Base-by-base conservation (phyloP, 2,888 invertebrate species). In the Xestia rhomboidea region DNA sequence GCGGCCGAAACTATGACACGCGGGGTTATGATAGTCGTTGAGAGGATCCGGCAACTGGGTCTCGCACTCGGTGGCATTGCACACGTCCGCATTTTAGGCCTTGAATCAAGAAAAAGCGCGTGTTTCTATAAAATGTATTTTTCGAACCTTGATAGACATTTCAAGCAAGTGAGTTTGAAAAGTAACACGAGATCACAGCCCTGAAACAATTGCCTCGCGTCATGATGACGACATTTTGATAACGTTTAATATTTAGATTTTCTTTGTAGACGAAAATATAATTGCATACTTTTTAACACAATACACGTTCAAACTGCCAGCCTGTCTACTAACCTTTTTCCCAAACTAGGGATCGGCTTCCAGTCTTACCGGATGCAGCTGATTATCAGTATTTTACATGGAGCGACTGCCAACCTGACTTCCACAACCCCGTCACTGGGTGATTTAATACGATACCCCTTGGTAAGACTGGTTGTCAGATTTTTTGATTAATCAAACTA, bases 171-270 rank as follows among this genome's bases (percentile, higher is more conserved):
- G 6, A 41, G 38, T 63, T n/a, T 38, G 7, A 15, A 63, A 38
- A 24, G 7, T 0, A 63, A 41, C 63, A 38, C n/a, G 15, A 64
- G 64, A 41, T 64, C 8, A 64, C 77, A 62, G 27, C 77, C 77
- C 68, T 77, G 15, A 60, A 51, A 44, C 21, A 77, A 44, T 69
- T 38, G 5, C 51, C 21, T 10, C 34, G 18, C 51, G 69, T 77
- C 69, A 77, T 54, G 69, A 51, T 27, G 44, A 77, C 68, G 63
- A 68, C 44, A 69, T 63, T 69, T 77, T 77, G 77, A 63, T 54
- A 69, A 30, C 70, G 46, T 70, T 79, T 38, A 64, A 64, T 64
- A 54, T 64, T 79, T 44, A 7, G 51, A 15, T 63, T 49, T 63
- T 46, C 51, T 69, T 79, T 70, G 15, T 38, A 54, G n/a, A 69